Evolutionary conservation across 2,113 vertebrate species (phyloP), one percentile per base, ranked within the genome.

Genomic region (Oreochromis aureus): DNA sequence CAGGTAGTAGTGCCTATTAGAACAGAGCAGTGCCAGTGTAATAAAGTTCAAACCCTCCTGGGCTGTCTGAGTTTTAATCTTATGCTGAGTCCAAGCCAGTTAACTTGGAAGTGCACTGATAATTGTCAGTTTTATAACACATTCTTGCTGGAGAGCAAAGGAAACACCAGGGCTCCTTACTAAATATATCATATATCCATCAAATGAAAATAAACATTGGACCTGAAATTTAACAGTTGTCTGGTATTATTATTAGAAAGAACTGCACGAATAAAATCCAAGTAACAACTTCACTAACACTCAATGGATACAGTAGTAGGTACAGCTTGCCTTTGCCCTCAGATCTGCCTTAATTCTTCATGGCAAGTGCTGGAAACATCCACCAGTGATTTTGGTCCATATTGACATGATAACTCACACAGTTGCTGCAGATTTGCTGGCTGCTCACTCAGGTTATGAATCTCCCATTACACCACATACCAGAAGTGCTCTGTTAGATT

Each of bases 41-140:
- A 81, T 86, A 15, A 82, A 61, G 30, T 66, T 78, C 48, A 86
- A 63, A 80, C 32, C 73, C 58, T 84, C 56, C 56, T 82, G 81
- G 32, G 61, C 71, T 79, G 46, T 66, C 32, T 82, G 44, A 80
- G 66, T 34, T 30, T 88, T 90, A 56, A 80, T 86, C 69, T 41
- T 27, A 78, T 27, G 78, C 69, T 18, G 55, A 82, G 78, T 84
- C 58, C 84, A n/a, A 46, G 84, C 76, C 83, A 92, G 86, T 92
- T 89, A 88, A 87, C 84, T 76, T 27, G 7, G 84, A 82, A 27
- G 41, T 82, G 69, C 53, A 19, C 63, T 46, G 41, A 56, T 86
- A 86, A 86, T 91, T 86, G 87, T 46, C 81, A 89, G 79, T 7
- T 91, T 89, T 53, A 78, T 18, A 78, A 53, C 48, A 78, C 73